Base-by-base conservation (phyloP, 2,113 vertebrate species). In the Litocranius walleri region DNA sequence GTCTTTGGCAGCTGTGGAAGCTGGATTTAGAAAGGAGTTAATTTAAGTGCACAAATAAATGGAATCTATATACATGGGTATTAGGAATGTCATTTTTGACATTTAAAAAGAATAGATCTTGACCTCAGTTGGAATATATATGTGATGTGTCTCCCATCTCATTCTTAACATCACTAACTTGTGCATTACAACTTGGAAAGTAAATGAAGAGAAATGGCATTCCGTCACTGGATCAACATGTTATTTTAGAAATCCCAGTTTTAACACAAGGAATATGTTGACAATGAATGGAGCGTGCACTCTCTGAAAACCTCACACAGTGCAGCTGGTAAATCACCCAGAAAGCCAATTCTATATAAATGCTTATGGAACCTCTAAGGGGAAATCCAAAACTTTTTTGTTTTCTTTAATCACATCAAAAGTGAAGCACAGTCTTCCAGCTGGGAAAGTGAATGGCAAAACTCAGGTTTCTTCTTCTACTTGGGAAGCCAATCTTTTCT, bases 21-120 rank as follows among this genome's bases (percentile, higher is more conserved):
- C 56, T 57, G 94, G 95, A 97, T 97, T 81, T 94, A 94, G 82
- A 97, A 57, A 97, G 67, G 82, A 23, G 57, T 93, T 83, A 97
- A 96, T 94, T 97, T 96, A 96, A 95, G 21, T 94, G 56, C 3
- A 21, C 43, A 92, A 80, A 81, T 96, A 97, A 95, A 59, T 91
- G 74, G 50, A 90, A 97, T 95, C 84, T 67, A 94, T 33, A 85
- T 25, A 96, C 61, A 40, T 64, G n/a, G 2, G 2, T 96, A 98
- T 97, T 45, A 88, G 29, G 90, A 92, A 94, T 83, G 45, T 36
- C 94, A 96, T 45, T 96, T 94, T 92, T 36, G 97, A 97, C 86
- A 74, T 92, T 81, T 90, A 90, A 93, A 95, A 27, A 56, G 82
- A 91, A 94, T 40, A 52, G 97, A 96, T 62, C 94, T 10, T 19